A percentile compares a stretch with the other conserved stretches of the same genome.
Evolutionary conservation across 2,888 invertebrate genomes (phyloP).

Genomic region (Ochropacha duplaris): DNA sequence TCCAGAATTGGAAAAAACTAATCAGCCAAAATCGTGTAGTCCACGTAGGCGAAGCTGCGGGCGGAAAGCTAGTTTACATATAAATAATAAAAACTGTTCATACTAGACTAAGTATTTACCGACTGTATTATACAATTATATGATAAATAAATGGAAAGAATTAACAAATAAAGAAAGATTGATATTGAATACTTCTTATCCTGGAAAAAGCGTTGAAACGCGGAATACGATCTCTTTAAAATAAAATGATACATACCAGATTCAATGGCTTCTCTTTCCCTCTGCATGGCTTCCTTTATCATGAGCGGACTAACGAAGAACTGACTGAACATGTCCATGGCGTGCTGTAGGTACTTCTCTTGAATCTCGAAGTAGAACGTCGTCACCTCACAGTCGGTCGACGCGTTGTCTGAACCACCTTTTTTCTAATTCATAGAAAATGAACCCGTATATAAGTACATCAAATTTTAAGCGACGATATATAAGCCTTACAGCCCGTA

Average conservation of each 20-base stretch:
- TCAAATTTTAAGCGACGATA: too few relatives aligned
- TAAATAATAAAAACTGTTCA: not conserved
- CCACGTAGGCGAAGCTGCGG: too few relatives aligned
- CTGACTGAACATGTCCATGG: constrained; percentile 93
- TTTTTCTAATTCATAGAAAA: constrained; percentile 79
- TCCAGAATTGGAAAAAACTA: too few relatives aligned
- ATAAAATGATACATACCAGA: constrained; percentile 82
- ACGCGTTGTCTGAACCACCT: constrained; percentile 94
- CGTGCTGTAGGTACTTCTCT: constrained; percentile 88
- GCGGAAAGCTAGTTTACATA: too few relatives aligned
- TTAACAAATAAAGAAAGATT: too few relatives aligned
- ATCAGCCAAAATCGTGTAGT: too few relatives aligned
- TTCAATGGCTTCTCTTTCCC: constrained; percentile 94
- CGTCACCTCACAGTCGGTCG: constrained; percentile 93
- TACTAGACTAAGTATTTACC: not conserved
- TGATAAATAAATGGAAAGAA: too few relatives aligned
- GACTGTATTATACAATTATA: not conserved
- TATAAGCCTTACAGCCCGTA: too few relatives aligned
- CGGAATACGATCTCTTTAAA: not conserved
- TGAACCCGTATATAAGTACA: too few relatives aligned
- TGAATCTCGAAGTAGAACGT: constrained; percentile 95
- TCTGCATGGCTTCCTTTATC: constrained; percentile 91
- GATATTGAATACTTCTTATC: too few relatives aligned
- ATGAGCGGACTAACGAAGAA: constrained; percentile 94
- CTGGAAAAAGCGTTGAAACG: too few relatives aligned